Conservation (phyloP, 2,797 vertebrate species). For the Gymnothorax javanicus region DNA sequence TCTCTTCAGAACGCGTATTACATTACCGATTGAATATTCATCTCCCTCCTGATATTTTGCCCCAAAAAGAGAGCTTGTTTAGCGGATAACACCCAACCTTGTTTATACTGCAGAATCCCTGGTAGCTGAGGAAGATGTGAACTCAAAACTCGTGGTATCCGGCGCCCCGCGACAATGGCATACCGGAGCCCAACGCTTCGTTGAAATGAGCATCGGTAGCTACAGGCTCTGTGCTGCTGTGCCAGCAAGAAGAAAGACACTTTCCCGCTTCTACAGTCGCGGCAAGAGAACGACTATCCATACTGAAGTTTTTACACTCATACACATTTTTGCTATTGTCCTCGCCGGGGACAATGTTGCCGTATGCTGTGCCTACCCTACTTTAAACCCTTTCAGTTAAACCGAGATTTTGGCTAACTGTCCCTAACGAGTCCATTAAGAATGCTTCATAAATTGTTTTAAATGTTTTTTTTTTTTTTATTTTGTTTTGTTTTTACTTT, state of each 20-base stretch:
- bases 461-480: background rate
- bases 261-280: background rate
- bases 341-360: background rate
- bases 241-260: background rate
- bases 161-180: conserved; percentile 48
- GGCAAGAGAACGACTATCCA: background rate
- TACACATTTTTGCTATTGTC: background rate
- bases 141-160: conserved; percentile 37
- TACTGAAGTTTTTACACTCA: too few relatives aligned
- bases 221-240: background rate
- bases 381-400: background rate
- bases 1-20: background rate
- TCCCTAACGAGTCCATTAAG: background rate
- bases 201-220: background rate
- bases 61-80: background rate
- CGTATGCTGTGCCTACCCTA: background rate
- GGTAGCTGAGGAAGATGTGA: background rate
- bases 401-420: background rate
- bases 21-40: background rate
- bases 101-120: background rate
- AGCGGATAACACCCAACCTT: background rate
- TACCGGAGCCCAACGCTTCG: conserved; percentile 43
- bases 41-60: background rate
- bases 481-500: background rate
- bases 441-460: background rate